phyloP scores from a whole-genome alignment of 2,888 invertebrate species.

The Melanostoma scalare region DNA sequence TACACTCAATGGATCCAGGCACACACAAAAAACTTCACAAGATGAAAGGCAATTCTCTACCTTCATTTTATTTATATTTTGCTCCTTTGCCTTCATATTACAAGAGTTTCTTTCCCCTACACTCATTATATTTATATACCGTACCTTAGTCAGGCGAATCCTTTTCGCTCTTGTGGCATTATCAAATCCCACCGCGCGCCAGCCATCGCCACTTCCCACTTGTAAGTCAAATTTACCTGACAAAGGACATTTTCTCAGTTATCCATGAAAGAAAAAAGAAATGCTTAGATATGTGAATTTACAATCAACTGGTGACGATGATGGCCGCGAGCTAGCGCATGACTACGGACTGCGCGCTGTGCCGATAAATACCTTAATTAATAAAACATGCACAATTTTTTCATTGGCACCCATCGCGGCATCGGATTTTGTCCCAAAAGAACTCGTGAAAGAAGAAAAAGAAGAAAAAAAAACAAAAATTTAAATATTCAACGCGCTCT shows the following conservation, averaged over 20 bases:
- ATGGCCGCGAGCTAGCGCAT: slow-evolving; percentile 59
- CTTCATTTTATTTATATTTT: slow-evolving; percentile 40
- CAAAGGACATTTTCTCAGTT: slow-evolving; percentile 48
- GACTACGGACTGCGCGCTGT: slow-evolving; percentile 33
- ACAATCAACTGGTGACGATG: slow-evolving; percentile 68
- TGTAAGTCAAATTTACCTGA: slow-evolving; percentile 56
- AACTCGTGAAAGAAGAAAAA: slow-evolving; percentile 31
- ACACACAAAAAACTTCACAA: slow-evolving; percentile 22
- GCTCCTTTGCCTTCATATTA: background rate
- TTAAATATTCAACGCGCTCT: slow-evolving; percentile 48
- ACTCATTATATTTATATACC: no score
- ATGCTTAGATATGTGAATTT: slow-evolving; percentile 58
- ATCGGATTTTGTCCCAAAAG: slow-evolving; percentile 2
- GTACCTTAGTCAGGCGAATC: slow-evolving; percentile 14
- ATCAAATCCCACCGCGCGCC: no score
- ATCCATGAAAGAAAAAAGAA: slow-evolving; percentile 3
- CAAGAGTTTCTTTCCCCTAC: background rate
- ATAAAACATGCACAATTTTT: slow-evolving; percentile 65
- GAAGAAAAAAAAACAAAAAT: slow-evolving; percentile 28
- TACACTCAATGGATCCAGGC: slow-evolving; percentile 32
- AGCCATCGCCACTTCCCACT: slow-evolving; percentile 42
- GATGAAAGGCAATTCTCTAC: slow-evolving; percentile 53
- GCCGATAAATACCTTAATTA: slow-evolving; percentile 60
- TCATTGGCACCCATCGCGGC: slow-evolving; percentile 19
- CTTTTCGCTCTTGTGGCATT: slow-evolving; percentile 50